phyloP scores from a whole-genome alignment of 1,140 invertebrate species.

The Hirudo medicinalis region DNA sequence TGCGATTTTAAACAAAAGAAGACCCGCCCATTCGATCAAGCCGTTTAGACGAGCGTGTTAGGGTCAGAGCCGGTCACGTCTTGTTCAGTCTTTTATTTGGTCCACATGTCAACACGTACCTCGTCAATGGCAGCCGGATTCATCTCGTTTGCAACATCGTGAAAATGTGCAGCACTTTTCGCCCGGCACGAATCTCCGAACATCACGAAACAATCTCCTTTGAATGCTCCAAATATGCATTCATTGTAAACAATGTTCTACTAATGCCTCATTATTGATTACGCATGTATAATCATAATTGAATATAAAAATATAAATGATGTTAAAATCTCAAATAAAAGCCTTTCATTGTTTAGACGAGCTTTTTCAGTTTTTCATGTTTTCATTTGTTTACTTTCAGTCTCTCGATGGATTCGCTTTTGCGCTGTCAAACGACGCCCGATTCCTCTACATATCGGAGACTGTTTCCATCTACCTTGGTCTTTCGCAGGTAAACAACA shows the following conservation, averaged over 20 bases:
- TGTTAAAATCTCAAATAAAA: neutral
- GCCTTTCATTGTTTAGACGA: no score
- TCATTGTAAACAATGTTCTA: neutral
- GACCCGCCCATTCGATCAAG: no score
- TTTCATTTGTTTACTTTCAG: constrained; percentile 51
- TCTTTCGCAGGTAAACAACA: constrained; percentile 68
- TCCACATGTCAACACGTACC: no score
- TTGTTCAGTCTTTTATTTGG: no score
- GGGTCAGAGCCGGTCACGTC: no score
- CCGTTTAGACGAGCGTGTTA: no score
- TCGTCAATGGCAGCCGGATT: no score
- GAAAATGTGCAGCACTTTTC: neutral
- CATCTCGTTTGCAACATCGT: no score
- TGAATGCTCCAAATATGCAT: neutral
- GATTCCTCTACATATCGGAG: constrained; percentile 95
- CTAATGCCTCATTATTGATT: neutral
- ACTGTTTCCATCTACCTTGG: constrained; percentile 96
- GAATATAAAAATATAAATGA: neutral
- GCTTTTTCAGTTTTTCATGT: no score
- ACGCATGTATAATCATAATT: neutral
- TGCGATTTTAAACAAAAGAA: no score
- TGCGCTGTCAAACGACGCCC: constrained; percentile 79
- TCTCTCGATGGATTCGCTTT: constrained; percentile 90
- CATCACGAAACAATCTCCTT: neutral
- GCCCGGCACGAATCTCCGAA: neutral